A percentile compares a stretch with the other conserved stretches of the same genome.
phyloP scores from a whole-genome alignment of 2,888 invertebrate species.

The Trichopoda pennipes region DNA sequence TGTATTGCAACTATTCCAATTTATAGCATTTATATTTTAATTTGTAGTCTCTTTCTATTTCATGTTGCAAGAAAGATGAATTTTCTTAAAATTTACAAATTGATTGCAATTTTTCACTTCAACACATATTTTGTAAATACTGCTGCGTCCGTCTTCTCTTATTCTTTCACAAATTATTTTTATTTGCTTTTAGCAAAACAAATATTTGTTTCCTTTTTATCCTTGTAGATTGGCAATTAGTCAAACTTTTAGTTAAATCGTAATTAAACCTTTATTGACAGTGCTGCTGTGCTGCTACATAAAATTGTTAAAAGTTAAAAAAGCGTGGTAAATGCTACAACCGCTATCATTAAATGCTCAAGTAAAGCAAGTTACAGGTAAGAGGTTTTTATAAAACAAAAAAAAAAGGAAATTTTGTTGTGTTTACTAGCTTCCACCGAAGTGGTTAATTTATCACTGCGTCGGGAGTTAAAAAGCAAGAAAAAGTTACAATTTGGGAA shows the following conservation, averaged over 20 bases:
- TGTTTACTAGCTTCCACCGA: neutral
- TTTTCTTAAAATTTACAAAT: no score
- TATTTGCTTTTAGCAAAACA: neutral
- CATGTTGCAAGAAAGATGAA: no score
- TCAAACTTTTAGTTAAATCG: conserved; percentile 61
- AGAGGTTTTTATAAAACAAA: neutral
- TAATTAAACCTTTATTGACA: conserved; percentile 64
- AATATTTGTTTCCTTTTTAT: conserved; percentile 1
- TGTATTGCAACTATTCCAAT: no score
- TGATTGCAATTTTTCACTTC: no score
- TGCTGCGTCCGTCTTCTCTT: neutral
- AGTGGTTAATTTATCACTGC: no score
- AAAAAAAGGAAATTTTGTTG: neutral
- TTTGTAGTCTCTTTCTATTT: no score
- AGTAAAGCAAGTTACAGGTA: conserved; percentile 6
- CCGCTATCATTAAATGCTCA: conserved; percentile 16
- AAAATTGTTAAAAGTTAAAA: conserved; percentile 1
- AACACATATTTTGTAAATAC: neutral
- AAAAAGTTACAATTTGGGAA: no score
- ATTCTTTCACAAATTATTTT: neutral
- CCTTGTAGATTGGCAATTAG: conserved; percentile 31
- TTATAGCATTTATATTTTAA: no score
- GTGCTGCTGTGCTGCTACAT: conserved; percentile 10
- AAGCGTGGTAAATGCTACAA: neutral
- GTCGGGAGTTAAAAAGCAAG: no score